phyloP scores from a whole-genome alignment of 1,140 invertebrate genomes.

The Homalodisca vitripennis region DNA sequence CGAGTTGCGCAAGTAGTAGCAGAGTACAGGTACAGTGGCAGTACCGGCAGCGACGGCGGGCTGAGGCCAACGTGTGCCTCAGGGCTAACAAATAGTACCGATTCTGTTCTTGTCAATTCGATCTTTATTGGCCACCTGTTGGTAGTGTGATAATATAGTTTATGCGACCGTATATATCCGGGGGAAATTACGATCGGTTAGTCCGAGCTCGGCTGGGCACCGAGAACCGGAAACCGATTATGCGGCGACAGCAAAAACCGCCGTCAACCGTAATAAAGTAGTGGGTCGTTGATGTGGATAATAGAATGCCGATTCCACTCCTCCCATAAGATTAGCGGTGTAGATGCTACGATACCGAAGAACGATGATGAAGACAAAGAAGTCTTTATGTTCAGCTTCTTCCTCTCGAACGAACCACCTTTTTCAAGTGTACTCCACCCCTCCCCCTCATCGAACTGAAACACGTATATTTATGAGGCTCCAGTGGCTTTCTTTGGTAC shows the following conservation, averaged over 20 bases:
- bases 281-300: neutral
- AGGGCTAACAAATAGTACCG: slow-evolving; percentile 13
- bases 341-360: neutral
- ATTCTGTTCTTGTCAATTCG: slow-evolving; percentile 24
- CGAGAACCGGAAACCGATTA: slow-evolving; percentile 14
- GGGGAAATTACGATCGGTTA: neutral
- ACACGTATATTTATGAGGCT: too few species aligned
- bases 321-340: neutral
- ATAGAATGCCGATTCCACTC: neutral
- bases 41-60: neutral
- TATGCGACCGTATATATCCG: neutral
- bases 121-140: slow-evolving; percentile 26
- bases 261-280: slow-evolving; percentile 12
- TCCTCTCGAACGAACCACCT: neutral
- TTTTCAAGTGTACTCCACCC: neutral
- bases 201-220: neutral
- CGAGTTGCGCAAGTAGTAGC: slow-evolving; percentile 5
- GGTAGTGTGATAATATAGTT: slow-evolving; percentile 19
- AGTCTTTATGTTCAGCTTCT: neutral
- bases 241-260: slow-evolving; percentile 11
- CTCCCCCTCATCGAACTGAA: too few species aligned
- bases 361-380: neutral
- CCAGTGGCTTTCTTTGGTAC: neutral
- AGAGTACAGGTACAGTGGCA: neutral
- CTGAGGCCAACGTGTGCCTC: slow-evolving; percentile 1